Percentiles rank a stretch among this genome's conserved stretches.
Conservation (phyloP, 1,140 invertebrate genomes). For the Muscidifurax raptorellus region DNA sequence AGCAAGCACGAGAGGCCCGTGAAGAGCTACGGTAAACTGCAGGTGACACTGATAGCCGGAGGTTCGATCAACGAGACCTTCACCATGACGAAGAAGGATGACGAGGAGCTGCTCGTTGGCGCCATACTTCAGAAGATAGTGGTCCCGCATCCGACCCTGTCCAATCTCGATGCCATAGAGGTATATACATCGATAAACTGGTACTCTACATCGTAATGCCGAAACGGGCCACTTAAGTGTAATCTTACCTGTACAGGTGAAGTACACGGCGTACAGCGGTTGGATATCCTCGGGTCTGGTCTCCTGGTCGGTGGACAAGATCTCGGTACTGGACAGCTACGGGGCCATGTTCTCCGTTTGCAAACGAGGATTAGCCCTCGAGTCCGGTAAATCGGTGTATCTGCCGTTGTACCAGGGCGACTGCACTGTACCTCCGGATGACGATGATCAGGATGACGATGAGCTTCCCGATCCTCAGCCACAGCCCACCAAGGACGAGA, state of each 20-base stretch:
- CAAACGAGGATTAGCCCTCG: constrained; percentile 83
- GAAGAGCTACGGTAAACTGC: constrained; percentile 87
- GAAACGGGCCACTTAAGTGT: no score
- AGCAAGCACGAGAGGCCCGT: constrained; percentile 80
- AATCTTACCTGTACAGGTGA: constrained; percentile 75
- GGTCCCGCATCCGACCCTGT: constrained; percentile 90
- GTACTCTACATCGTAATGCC: not conserved
- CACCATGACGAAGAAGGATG: constrained; percentile 88
- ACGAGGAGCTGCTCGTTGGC: constrained; percentile 84
- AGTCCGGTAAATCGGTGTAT: constrained; percentile 83
- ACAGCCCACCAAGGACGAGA: constrained; percentile 52
- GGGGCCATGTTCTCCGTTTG: constrained; percentile 89
- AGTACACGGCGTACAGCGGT: constrained; percentile 92
- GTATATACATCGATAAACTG: constrained; percentile 55
- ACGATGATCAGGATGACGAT: constrained; percentile 56
- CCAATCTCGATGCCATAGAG: constrained; percentile 76
- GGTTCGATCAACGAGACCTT: constrained; percentile 91
- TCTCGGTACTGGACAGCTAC: constrained; percentile 89
- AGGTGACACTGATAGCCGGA: constrained; percentile 88
- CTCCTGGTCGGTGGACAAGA: constrained; percentile 87
- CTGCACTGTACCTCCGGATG: constrained; percentile 78
- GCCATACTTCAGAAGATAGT: constrained; percentile 86
- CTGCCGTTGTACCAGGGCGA: constrained; percentile 85
- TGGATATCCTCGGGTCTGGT: constrained; percentile 92
- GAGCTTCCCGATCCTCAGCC: no score